Evolutionary conservation across 1,140 invertebrate species (phyloP), one percentile per base, ranked within the genome.

Genomic region (Ceratoteleas bidentatus): DNA sequence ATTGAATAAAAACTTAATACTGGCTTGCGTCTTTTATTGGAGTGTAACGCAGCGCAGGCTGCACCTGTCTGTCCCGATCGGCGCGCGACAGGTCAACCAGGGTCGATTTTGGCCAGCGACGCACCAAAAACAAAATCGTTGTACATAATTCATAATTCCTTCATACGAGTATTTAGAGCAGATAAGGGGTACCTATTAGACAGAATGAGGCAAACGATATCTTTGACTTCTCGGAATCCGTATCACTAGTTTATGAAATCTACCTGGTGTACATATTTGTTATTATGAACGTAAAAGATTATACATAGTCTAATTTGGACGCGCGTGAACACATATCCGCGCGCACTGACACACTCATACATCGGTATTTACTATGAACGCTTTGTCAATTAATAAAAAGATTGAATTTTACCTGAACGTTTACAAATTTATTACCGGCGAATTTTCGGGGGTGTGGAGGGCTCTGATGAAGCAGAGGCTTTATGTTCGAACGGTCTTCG

Each of bases 361-460:
- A 86, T 88, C 78, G 83, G 85, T 89, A 90, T 90, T 89, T 87
- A 91, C 90, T 90, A 91, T 90, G 85, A 90, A 90, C 87, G 90
- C 90, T 91, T 91, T 90, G 90, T 91, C 90, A 91, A 91, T 91
- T 91, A 91, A 91, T 91, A 90, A 89, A 91, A 90, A 80, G 85
- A 91, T 90, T 89, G 85, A 89, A 91, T 90, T 90, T 91, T 87
- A 88, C 9, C 11, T 36, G 34, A 64, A 9, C 47, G 78, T 70
- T 68, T 64, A 50, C 13, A 11, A 58, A 0, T n/a, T n/a, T n/a
- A n/a, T n/a, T n/a, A n/a, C n/a, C n/a, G n/a, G n/a, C n/a, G n/a
- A n/a, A n/a, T n/a, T n/a, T n/a, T n/a, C n/a, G n/a, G n/a, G n/a
- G n/a, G n/a, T n/a, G n/a, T n/a, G n/a, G n/a, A n/a, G n/a, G n/a